Evolutionary conservation across 37 sponge, comb jelly and placozoan species (phyloP), one percentile per base, ranked within the genome.

Genomic region (Amphimedon queenslandica): DNA sequence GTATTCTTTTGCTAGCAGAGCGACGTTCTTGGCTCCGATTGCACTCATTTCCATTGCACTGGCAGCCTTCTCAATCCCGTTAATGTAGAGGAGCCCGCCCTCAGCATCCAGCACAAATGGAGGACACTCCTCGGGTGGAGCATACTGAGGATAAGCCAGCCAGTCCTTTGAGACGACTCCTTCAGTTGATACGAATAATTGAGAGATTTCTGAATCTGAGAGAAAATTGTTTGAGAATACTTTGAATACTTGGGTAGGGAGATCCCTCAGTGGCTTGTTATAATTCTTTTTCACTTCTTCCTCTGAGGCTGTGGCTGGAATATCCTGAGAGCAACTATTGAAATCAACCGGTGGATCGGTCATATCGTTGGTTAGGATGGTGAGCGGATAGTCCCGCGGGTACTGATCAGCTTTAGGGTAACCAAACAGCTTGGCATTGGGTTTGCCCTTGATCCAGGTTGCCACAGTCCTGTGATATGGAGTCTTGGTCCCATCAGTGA

Each of bases 31-130:
- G 20, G 86, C 92, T 51, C 89, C 87, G 61, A 95, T 88, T 23
- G 74, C 79, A 64, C 80, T 78, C 96, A 95, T 95, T 64, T 95
- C 96, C 96, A 95, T 95, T 0, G 92, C 96, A 79, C 96, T 95
- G 37, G 96, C 92, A 42, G 86, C 92, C 73, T 84, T 79, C 74
- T 95, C 96, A 34, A 95, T 88, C 29, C 77, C 69, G 40, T 91
- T 95, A 63, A 91, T 36, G 40, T 95, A 95, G 35, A 88, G 81
- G 73, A 95, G 40, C 43, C 82, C 88, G 32, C 18, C 18, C 37
- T 87, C 82, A n/a, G n/a, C n/a, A 35, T 95, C 92, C 5, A 95
- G 69, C 1, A 87, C 56, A 80, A 95, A 88, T 5, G 88, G 66
- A 0, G 86, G 71, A 51, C 77, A 85, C 28, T 70, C 40, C 70